Percentiles rank a stretch among this genome's conserved stretches.
phyloP scores from a whole-genome alignment of 2,797 vertebrate genomes.

The Diplodus puntazzo region DNA sequence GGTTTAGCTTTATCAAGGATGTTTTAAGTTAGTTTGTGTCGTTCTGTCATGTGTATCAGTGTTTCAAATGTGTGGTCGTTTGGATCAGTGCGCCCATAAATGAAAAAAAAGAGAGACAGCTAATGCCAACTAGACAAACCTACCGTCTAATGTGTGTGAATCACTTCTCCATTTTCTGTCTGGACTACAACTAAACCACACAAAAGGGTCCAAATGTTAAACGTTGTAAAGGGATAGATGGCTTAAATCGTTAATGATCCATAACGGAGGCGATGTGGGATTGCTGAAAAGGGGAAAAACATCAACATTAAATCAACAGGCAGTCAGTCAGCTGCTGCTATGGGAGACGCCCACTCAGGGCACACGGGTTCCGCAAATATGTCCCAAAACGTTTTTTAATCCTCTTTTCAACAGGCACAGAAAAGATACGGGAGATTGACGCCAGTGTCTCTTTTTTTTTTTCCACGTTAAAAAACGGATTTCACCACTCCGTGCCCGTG shows the following conservation, averaged over 20 bases:
- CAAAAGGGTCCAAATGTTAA: neutral
- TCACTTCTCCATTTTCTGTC: neutral
- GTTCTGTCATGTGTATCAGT: neutral
- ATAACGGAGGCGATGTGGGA: neutral
- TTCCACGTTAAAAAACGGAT: slow-evolving; percentile 23
- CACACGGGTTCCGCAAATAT: slow-evolving; percentile 13
- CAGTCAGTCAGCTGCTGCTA: neutral
- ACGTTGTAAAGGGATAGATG: neutral
- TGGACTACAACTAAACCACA: neutral
- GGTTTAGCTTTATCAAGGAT: neutral
- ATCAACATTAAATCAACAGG: neutral
- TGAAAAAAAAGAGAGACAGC: neutral
- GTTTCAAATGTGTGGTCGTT: neutral
- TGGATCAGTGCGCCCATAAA: neutral
- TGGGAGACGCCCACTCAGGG: slow-evolving; percentile 1
- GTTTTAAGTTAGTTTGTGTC: too few relatives aligned
- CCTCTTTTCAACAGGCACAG: neutral
- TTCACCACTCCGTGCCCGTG: neutral
- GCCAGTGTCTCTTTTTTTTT: neutral
- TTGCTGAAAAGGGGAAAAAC: neutral
- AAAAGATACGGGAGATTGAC: slow-evolving; percentile 1
- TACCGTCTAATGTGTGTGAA: neutral
- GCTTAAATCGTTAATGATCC: neutral
- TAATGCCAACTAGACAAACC: too few relatives aligned
- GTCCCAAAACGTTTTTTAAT: neutral